These are phyloP conservation scores for Caenorhabditis afra DNA, from an alignment of 2,888 invertebrate genomes.

Conservation along the genomic window DNA sequence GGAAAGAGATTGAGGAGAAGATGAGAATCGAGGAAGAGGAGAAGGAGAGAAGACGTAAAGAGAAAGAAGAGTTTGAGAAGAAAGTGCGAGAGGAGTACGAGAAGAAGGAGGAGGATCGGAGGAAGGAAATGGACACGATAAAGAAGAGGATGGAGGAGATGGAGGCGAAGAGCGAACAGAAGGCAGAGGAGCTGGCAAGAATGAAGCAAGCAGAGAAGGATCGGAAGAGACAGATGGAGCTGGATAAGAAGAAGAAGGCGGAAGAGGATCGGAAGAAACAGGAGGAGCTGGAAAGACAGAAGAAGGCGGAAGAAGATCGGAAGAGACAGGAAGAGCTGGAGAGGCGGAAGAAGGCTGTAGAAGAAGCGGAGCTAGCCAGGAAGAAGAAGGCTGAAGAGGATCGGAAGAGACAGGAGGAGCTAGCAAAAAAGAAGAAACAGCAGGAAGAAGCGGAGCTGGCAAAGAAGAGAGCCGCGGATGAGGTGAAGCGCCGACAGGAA, in stretches of 20 bases:
- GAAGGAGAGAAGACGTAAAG: conserved; percentile 3
- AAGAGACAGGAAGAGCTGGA: not conserved
- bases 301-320: conserved; percentile 6
- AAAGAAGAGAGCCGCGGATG: not conserved
- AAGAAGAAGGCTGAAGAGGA: not conserved
- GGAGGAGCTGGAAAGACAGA: conserved; percentile 5
- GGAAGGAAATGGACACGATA: not conserved
- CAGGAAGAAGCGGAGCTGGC: not conserved
- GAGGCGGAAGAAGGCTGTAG: not conserved
- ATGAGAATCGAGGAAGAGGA: not conserved
- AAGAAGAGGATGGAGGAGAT: conserved; percentile 4
- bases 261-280: not conserved
- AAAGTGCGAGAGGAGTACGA: not conserved
- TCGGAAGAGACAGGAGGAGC: not conserved
- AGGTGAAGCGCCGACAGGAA: not conserved
- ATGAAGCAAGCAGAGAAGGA: not conserved
- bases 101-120: not conserved
- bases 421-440: not conserved
- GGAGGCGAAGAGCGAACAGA: not conserved
- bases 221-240: not conserved
- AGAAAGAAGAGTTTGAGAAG: not conserved
- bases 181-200: not conserved
- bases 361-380: not conserved
- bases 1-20: not conserved
- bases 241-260: not conserved